Base-by-base conservation (phyloP, 2,888 invertebrate species). In the Escarpia spicata region DNA sequence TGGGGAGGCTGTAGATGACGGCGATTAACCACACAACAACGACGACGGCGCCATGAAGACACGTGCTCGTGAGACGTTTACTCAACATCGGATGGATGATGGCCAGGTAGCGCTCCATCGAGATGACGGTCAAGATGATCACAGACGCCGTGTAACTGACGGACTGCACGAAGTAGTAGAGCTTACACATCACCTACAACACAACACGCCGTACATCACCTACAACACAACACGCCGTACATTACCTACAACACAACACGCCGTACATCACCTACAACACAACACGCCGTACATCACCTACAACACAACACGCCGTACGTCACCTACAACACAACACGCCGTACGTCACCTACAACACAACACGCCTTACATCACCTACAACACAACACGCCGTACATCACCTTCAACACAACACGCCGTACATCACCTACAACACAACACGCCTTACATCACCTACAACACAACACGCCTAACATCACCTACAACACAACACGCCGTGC, bases 121-220 rank as follows among this genome's bases (percentile, higher is more conserved):
- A 95, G 60, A 96, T 96, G 12, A 98, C 98, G 75, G 98, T 98
- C 94, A 99, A 97, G 94, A 99, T 98, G 95, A 98, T 98, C 95
- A 98, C 98, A 37, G 98, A 98, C 1, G 98, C 98, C 1, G 98
- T 98, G 97, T 98, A 98, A 96, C 98, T 98, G 94, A 99, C 97
- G 26, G 98, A 98, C 96, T 98, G 98, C 43, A 98, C 98, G 96
- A 98, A 98, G 97, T 98, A 98, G 97, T 98, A 98, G 97, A 98
- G 98, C 96, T 98, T 98, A 97, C 99, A 99, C 94, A 99, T 95
- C 26, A 94, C 95, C 95, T 96, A 95, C 75, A 75, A 75, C 75
- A 75, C 37, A 37, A 37, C 75, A 75, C n/a, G 44, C 31, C 15
- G 19, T 43, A 75, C 75, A 75, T 26, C 2, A 12, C 52, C 2